Conservation (phyloP, 2,113 vertebrate species). For the Aplodontia rufa region DNA sequence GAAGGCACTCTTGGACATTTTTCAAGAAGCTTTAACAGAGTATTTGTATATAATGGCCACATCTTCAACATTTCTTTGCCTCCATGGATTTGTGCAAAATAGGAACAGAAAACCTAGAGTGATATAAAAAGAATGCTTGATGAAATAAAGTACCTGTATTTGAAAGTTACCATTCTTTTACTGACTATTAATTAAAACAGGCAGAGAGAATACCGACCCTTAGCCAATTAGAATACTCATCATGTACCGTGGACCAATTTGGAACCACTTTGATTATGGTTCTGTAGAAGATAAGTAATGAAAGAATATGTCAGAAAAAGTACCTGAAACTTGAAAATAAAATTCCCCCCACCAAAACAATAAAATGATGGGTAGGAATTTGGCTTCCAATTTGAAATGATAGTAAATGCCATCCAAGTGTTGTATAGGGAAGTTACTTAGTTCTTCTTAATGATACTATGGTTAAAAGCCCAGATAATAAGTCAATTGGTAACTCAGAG, state of each 20-base stretch:
- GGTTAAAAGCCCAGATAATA: not conserved
- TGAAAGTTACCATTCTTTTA: conserved; percentile 27
- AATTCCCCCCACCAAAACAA: no score
- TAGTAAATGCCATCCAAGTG: not conserved
- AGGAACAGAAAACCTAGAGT: not conserved
- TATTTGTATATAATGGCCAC: not conserved
- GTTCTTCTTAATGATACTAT: not conserved
- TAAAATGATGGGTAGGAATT: not conserved
- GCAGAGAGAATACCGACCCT: not conserved
- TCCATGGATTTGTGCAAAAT: not conserved
- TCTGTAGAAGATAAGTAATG: not conserved
- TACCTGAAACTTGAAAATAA: conserved; percentile 2
- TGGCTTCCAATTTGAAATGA: not conserved
- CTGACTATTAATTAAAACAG: not conserved
- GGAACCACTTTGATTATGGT: not conserved
- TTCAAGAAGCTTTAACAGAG: not conserved
- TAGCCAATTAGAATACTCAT: not conserved
- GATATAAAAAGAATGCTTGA: not conserved
- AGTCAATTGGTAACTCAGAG: not conserved
- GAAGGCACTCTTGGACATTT: not conserved
- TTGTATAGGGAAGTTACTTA: not conserved
- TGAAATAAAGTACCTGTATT: not conserved
- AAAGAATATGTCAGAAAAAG: not conserved
- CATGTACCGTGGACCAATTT: not conserved
- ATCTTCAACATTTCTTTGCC: not conserved